Evolutionary conservation across 1,140 invertebrate genomes (phyloP).

Genomic region (Aphidius ervi): DNA sequence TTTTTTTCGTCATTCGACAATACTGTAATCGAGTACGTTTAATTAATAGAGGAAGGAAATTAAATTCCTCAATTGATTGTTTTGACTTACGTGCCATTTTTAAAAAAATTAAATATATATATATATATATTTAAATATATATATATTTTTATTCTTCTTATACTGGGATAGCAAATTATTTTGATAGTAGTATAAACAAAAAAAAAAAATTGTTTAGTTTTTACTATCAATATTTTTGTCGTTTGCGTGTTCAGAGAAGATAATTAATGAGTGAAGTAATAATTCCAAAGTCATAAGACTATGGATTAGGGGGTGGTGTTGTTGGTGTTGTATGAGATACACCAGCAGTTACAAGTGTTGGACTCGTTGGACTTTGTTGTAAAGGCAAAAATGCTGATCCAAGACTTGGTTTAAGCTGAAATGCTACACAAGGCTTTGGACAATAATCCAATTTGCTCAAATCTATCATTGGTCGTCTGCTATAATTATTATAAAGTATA

Average conservation of each 20-base stretch:
- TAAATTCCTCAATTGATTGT: no score
- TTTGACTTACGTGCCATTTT: no score
- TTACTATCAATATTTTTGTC: not conserved
- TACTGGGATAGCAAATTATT: no score
- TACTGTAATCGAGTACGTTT: no score
- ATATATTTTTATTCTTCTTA: no score
- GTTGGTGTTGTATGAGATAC: conserved; percentile 47
- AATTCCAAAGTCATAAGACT: conserved; percentile 32
- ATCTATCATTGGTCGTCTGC: conserved; percentile 53
- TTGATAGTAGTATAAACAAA: no score
- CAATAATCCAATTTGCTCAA: conserved; percentile 52
- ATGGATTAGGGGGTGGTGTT: conserved; percentile 55
- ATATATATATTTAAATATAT: no score
- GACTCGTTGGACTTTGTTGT: conserved; percentile 55
- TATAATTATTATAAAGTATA: not conserved
- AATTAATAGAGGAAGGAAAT: no score
- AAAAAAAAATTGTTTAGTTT: no score
- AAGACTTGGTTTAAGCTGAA: conserved; percentile 74
- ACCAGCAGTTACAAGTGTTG: conserved; percentile 37
- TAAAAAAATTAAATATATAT: no score
- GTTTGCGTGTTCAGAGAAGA: conserved; percentile 8
- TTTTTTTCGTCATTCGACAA: not conserved
- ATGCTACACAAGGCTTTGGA: conserved; percentile 64
- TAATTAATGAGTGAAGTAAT: not conserved
- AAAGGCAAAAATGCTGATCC: conserved; percentile 79